Conservation (phyloP, 2,113 vertebrate species). For the Prochilodus magdalenae region DNA sequence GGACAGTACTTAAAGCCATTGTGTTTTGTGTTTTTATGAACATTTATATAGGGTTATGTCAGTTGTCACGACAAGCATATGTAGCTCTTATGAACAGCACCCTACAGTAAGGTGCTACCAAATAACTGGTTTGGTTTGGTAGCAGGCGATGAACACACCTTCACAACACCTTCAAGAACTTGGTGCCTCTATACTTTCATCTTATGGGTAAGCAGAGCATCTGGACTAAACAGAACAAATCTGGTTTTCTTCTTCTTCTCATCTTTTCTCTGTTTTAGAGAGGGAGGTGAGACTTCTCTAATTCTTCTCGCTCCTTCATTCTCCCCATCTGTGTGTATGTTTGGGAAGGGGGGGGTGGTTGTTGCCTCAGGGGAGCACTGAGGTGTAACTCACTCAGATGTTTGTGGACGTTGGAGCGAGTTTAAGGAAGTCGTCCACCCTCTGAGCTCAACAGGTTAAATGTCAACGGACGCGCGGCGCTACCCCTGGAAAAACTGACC, state of each 20-base stretch:
- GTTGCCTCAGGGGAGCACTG: constrained; percentile 42
- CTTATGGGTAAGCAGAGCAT: not conserved
- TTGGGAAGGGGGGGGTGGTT: not conserved
- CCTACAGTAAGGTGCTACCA: too few relatives aligned
- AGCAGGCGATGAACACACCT: too few relatives aligned
- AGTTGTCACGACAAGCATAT: too few relatives aligned
- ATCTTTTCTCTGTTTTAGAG: not conserved
- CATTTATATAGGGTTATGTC: too few relatives aligned
- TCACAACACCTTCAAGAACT: too few relatives aligned
- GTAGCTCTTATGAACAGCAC: too few relatives aligned
- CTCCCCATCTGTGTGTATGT: constrained; percentile 22
- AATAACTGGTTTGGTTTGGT: too few relatives aligned
- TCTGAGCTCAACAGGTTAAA: constrained; percentile 73
- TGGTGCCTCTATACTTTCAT: too few relatives aligned
- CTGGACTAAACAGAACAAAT: not conserved
- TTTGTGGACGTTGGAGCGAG: constrained; percentile 53
- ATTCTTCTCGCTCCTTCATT: constrained; percentile 8
- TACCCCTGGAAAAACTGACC: constrained; percentile 24
- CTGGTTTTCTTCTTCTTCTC: not conserved
- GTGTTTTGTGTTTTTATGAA: too few relatives aligned
- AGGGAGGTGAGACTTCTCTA: not conserved
- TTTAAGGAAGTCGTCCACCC: constrained; percentile 72
- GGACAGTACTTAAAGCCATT: too few relatives aligned
- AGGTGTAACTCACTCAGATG: constrained; percentile 54
- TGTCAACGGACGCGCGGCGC: constrained; percentile 68